Evolutionary conservation across 2,797 vertebrate genomes (phyloP).

Genomic region (Arnoldichthys spilopterus): DNA sequence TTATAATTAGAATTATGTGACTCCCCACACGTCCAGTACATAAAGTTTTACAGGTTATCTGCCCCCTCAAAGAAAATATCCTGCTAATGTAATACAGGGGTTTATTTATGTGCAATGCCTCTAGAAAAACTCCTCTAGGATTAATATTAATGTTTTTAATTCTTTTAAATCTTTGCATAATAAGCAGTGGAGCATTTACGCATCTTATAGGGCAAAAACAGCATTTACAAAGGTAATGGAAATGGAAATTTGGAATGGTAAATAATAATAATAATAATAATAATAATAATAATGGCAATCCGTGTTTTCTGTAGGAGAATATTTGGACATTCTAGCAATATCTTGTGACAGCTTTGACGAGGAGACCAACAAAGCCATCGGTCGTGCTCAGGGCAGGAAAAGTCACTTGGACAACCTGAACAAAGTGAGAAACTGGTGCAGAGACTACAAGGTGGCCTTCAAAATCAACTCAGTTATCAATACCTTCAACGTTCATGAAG

Average conservation of each 20-base stretch:
- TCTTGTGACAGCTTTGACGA: slow-evolving; percentile 96
- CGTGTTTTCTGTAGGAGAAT: slow-evolving; percentile 75
- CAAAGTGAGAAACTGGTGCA: slow-evolving; percentile 86
- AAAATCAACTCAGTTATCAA: slow-evolving; percentile 97
- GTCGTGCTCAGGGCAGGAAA: slow-evolving; percentile 87
- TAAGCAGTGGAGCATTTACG: not conserved
- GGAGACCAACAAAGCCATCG: slow-evolving; percentile 87
- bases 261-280: too few relatives aligned
- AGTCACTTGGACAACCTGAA: slow-evolving; percentile 88
- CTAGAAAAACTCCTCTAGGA: too few relatives aligned
- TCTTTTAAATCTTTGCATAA: too few relatives aligned
- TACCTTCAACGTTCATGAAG: slow-evolving; percentile 88
- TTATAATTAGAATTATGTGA: too few relatives aligned
- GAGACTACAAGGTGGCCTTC: slow-evolving; percentile 88
- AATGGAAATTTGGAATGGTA: too few relatives aligned
- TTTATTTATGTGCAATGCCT: too few relatives aligned
- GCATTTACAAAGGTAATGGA: not conserved
- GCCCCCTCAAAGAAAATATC: too few relatives aligned
- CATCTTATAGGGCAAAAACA: not conserved
- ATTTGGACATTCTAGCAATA: slow-evolving; percentile 91
- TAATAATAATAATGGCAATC: not conserved
- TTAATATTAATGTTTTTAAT: too few relatives aligned
- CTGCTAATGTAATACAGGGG: too few relatives aligned
- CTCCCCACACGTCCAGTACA: too few relatives aligned
- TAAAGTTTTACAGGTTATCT: too few relatives aligned